These are phyloP conservation scores for Colostygia pectinataria DNA, from an alignment of 2,888 invertebrate species.

Conservation along the genomic window DNA sequence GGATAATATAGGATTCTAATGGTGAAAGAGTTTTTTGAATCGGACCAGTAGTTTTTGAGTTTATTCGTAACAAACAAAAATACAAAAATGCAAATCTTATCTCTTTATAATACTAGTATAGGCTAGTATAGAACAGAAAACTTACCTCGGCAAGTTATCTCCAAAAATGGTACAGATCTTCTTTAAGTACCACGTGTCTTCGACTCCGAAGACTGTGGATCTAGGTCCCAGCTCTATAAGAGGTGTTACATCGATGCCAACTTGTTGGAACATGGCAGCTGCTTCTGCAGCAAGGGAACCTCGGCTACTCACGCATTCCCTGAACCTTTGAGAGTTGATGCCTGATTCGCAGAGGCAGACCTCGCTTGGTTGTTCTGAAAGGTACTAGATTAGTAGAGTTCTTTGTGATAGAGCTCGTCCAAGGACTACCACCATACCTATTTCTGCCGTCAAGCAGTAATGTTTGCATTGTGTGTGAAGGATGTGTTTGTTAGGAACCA, in stretches of 20 bases:
- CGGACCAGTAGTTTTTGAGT: too few species aligned
- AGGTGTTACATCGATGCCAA: constrained; percentile 23
- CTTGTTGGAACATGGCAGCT: constrained; percentile 7
- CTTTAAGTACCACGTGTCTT: constrained; percentile 48
- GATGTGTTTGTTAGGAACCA: too few species aligned
- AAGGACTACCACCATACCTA: too few species aligned
- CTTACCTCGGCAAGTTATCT: constrained; percentile 40
- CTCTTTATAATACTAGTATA: too few species aligned
- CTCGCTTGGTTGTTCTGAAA: constrained; percentile 21
- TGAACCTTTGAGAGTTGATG: constrained; percentile 14
- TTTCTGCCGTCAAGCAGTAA: too few species aligned
- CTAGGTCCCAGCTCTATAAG: constrained; percentile 21
- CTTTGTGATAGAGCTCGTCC: neutral
- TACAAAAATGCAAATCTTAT: too few species aligned
- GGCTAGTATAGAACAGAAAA: too few species aligned
- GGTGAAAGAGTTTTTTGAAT: too few species aligned
- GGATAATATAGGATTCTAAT: too few species aligned
- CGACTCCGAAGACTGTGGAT: constrained; percentile 30
- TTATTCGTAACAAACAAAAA: too few species aligned
- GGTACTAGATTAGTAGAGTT: too few species aligned
- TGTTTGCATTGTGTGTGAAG: too few species aligned
- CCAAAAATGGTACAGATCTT: constrained; percentile 59
- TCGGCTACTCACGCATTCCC: constrained; percentile 11
- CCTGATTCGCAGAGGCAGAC: constrained; percentile 25
- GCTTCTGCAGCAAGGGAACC: constrained; percentile 12